Conservation (phyloP, 2,113 vertebrate species). For the Alethe diademata region DNA sequence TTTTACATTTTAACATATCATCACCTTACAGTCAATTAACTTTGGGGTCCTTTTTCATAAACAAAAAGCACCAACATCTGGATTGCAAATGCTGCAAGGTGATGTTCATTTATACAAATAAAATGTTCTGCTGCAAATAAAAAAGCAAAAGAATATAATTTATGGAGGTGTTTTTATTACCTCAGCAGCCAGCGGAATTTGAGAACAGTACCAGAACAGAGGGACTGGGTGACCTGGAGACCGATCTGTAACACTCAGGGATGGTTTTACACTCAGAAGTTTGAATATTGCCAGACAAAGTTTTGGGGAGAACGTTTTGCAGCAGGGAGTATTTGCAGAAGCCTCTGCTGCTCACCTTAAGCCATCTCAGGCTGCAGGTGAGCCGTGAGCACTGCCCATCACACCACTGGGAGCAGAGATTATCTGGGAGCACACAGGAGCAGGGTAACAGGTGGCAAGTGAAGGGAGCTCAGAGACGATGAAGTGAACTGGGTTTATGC, state of each 20-base stretch:
- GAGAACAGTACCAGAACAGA: background rate
- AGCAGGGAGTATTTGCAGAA: background rate
- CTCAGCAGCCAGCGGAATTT: background rate
- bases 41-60: background rate
- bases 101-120: background rate
- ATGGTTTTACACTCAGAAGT: background rate
- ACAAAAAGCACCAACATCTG: background rate
- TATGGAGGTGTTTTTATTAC: background rate
- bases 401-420: background rate
- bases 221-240: background rate
- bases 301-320: background rate
- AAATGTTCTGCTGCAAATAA: background rate
- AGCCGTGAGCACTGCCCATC: background rate
- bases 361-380: background rate
- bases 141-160: background rate
- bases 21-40: background rate
- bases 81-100: background rate
- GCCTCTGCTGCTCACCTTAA: background rate
- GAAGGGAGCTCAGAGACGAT: slow-evolving; percentile 40
- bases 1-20: background rate
- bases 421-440: background rate
- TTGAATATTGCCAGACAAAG: background rate
- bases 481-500: background rate
- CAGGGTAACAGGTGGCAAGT: slow-evolving; percentile 49
- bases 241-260: rapidly evolving